A percentile compares a stretch with the other conserved stretches of the same genome.
phyloP scores from a whole-genome alignment of 2,797 vertebrate genomes.

The Rhabdomys pumilio region DNA sequence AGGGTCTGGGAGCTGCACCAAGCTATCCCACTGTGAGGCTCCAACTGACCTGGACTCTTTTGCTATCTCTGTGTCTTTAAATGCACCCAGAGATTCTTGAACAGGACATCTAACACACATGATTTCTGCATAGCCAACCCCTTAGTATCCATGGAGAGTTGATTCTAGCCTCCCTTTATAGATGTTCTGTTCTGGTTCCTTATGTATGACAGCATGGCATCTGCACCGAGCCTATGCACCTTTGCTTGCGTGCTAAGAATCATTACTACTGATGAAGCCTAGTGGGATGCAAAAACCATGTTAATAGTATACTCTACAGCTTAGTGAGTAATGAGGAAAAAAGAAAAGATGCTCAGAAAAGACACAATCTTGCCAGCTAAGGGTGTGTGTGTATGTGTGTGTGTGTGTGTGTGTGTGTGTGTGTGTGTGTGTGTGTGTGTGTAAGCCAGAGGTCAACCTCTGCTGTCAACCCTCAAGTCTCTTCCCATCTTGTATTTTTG shows the following conservation, averaged over 20 bases:
- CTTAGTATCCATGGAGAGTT: not conserved
- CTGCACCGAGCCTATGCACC: not conserved
- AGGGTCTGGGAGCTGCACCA: not conserved
- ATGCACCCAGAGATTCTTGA: not conserved
- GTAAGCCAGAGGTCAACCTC: not conserved
- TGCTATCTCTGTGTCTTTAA: not conserved
- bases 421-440: not conserved
- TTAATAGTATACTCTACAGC: not conserved
- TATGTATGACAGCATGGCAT: not conserved
- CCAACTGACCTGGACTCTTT: not conserved
- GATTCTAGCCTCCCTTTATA: not conserved
- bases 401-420: not conserved
- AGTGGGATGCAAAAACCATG: not conserved
- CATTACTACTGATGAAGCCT: not conserved
- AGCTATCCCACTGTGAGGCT: not conserved
- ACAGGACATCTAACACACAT: not conserved
- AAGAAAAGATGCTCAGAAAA: constrained; percentile 3
- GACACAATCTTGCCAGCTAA: not conserved
- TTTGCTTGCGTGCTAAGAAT: not conserved
- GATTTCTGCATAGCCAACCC: not conserved
- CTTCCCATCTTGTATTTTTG: not conserved
- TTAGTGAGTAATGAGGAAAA: not conserved
- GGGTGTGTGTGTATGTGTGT: not conserved
- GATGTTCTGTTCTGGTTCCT: not conserved
- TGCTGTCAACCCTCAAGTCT: not conserved